Percentiles rank a stretch among this genome's conserved stretches.
Conservation (phyloP, 2,797 vertebrate species). For the Microctenopoma stevenorrisi region DNA sequence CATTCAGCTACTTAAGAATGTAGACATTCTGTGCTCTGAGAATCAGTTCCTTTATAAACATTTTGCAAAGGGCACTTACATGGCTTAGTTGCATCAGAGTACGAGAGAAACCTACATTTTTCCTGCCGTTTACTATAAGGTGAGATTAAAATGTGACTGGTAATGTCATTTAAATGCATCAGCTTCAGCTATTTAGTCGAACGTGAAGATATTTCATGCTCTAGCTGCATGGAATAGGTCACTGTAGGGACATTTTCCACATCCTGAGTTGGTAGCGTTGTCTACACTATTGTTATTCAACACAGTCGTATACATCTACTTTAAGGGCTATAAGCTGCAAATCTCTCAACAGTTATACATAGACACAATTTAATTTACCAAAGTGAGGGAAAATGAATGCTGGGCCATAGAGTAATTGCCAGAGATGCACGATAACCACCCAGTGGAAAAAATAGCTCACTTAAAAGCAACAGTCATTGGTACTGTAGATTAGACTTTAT, state of each 20-base stretch:
- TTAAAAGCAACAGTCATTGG: conserved; percentile 57
- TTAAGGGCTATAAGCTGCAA: conserved; percentile 40
- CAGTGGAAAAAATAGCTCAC: conserved; percentile 62
- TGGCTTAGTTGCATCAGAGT: conserved; percentile 39
- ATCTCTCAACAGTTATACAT: conserved; percentile 63
- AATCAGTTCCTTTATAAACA: conserved; percentile 45
- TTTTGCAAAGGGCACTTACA: conserved; percentile 39
- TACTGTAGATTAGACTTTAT: conserved; percentile 53
- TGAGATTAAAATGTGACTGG: conserved; percentile 49
- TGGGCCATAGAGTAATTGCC: conserved; percentile 63
- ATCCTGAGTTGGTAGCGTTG: conserved; percentile 31
- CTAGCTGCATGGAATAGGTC: conserved; percentile 22
- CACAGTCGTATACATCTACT: conserved; percentile 55
- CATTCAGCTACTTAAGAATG: conserved; percentile 58
- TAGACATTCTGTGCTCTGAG: conserved; percentile 56
- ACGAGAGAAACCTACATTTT: conserved; percentile 38
- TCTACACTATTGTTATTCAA: conserved; percentile 35
- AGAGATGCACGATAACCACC: conserved; percentile 69
- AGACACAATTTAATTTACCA: conserved; percentile 70
- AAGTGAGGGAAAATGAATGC: conserved; percentile 69
- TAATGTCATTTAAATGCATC: conserved; percentile 37
- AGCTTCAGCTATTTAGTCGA: conserved; percentile 17
- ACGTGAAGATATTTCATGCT: conserved; percentile 27
- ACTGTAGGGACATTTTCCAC: conserved; percentile 32
- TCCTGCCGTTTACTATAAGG: conserved; percentile 41